phyloP scores from a whole-genome alignment of 2,797 vertebrate species.

The Coreius guichenoti region DNA sequence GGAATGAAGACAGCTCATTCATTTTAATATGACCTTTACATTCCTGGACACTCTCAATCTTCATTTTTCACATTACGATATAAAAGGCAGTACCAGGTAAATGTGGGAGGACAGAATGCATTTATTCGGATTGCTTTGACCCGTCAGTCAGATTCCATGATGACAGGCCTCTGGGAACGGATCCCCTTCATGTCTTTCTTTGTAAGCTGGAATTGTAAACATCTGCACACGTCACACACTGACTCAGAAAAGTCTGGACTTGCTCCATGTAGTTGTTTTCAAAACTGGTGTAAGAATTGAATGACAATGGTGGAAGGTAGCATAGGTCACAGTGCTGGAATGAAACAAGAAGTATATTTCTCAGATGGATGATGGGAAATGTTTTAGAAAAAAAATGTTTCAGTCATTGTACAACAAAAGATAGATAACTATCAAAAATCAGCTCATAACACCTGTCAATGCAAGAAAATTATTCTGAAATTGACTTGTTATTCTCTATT shows the following conservation, averaged over 20 bases:
- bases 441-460: background rate
- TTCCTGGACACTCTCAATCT: slow-evolving; percentile 9
- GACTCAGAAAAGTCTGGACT: slow-evolving; percentile 25
- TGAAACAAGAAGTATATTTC: background rate
- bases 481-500: background rate
- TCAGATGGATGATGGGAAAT: background rate
- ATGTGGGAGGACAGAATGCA: slow-evolving; percentile 28
- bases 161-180: background rate
- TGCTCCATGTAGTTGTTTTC: slow-evolving; percentile 7
- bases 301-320: slow-evolving; percentile 5
- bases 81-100: slow-evolving; percentile 23
- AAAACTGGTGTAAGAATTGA: background rate
- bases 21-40: slow-evolving; percentile 8
- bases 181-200: background rate
- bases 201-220: slow-evolving; percentile 34
- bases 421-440: background rate
- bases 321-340: background rate
- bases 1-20: background rate
- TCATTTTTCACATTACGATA: background rate
- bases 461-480: background rate
- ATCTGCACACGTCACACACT: slow-evolving; percentile 5
- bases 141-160: slow-evolving; percentile 9
- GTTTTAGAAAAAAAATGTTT: background rate
- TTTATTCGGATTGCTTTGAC: background rate
- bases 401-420: background rate